Base-by-base conservation (phyloP, 2,113 vertebrate species). In the Clinocottus analis region DNA sequence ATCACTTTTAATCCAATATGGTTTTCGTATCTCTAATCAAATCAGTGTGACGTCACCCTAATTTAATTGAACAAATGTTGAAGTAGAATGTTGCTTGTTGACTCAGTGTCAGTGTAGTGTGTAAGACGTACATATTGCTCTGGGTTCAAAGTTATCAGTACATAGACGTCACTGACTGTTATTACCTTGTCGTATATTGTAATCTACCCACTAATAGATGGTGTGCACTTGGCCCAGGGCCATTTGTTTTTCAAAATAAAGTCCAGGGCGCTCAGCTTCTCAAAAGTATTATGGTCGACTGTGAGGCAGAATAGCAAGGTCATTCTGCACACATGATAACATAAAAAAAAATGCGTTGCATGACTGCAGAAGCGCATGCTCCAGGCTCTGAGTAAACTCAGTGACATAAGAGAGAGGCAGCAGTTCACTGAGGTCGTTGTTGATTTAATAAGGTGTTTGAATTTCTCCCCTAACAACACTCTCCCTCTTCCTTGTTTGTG, bases 41-140 rank as follows among this genome's bases (percentile, higher is more conserved):
- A 91, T 94, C 86, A 85, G 71, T 80, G 79, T 89, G 89, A 90
- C 83, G 83, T 90, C 83, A 85, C 53, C 71, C 43, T 84, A 87
- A 90, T 87, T 59, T 17, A 90, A 91, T 92, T 82, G 33, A 72
- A 78, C 14, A 1, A 23, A 59, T 13, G 71, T 68, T 33, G 71
- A 60, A 66, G 78, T 49, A 73, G 86, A 75, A 35, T 49, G 74
- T 73, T 81, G 80, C 82, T 82, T 87, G 75, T 79, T 69, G 87
- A 87, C 68, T 88, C 69, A 10, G 49, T 61, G 72, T 83, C 45
- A 64, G 78, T 39, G n/a, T 47, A 64, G 78, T 39, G n/a, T 47
- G 33, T 86, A 69, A 83, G 84, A 79, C 64, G 60, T 62, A 6
- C 77, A 59, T 41, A 80, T 88, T 90, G 87, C 87, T 67, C 75